Evolutionary conservation across 2,888 invertebrate species (phyloP), one percentile per base, ranked within the genome.

Genomic region (Drosophila pseudotalamancana): DNA sequence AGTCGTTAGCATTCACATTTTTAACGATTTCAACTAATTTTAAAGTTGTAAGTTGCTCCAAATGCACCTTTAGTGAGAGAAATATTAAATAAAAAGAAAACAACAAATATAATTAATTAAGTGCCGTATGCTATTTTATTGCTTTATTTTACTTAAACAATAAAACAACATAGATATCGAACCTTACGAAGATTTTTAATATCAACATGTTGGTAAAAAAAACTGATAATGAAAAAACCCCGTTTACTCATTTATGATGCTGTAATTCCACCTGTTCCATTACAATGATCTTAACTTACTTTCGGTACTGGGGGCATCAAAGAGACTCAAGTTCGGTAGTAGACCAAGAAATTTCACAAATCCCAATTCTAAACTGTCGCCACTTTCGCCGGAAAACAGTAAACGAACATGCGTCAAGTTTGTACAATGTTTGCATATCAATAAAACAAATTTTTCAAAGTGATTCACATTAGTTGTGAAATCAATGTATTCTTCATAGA

Each of bases 401-500:
- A 59, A 46, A 3, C 67, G 59, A 27, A 48, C 65, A 31, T 66
- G 57, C 16, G 21, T 42, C 18, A 66, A 31, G 8, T 66, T 66
- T 6, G 57, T 45, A 25, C 67, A 66, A 46, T 51, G 16, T 37
- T 51, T 18, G 2, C 12, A 11, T 12, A 65, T 18, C 16, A 65
- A 23, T 14, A 19, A 11, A 4, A 59, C 18, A 31, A 31, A 66
- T 4, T 46, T 46, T 0, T 25, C n/a, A 27, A 66, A 59, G 34
- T 66, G 35, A 3, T 35, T 35, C 1, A 1, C 4, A 14, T 46
- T 57, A 1, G 29, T 51, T 8, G 67, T 42, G 25, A 29, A 57
- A 27, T 66, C 66, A n/a, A 67, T 49, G 11, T 57, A 51, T 48
- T 66, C 66, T 18, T 66, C 67, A 32, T 59, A 66, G 11, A 66